Base-by-base conservation (phyloP, 2,113 vertebrate species). In the Callocephalon fimbriatum region DNA sequence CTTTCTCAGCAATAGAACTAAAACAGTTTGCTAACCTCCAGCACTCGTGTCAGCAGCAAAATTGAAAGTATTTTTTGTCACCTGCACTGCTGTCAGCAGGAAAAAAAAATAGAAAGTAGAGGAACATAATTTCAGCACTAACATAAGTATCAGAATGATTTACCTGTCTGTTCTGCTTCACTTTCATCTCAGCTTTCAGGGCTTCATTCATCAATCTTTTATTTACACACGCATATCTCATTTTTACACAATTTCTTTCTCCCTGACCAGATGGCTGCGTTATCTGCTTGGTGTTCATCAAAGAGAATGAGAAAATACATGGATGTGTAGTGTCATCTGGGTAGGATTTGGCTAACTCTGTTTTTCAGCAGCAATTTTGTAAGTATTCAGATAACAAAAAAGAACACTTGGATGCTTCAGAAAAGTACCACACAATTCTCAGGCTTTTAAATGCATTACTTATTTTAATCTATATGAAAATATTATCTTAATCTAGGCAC, bases 121-220 rank as follows among this genome's bases (percentile, higher is more conserved):
- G 83, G 96, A 94, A 96, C 88, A 97, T 98, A 97, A 98, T 98
- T 98, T 98, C 96, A 97, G 81, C 95, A 96, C 93, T 97, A 98
- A 98, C 97, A 95, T 97, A 98, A 97, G 94, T 97, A 98, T 97
- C 97, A 96, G 93, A 96, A 98, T 98, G 97, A 98, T 98, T 98
- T 98, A 98, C 92, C 91, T 97, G 94, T 95, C 93, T 97, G 95
- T 90, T 97, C 92, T 95, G 93, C 96, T 97, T 98, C 94, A 97
- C 95, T 97, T 97, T 98, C 95, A 96, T 97, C 97, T 98, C 90
- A 88, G 97, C 96, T 97, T 97, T 97, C 97, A 95, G 96, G 94
- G 58, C 71, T 98, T 97, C 97, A 97, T 98, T 98, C 97, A 98
- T 98, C 98, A 98, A 97, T 97, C 96, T 97, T 97, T 97, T 98